Evolutionary conservation across 2,113 vertebrate genomes (phyloP).

Genomic region (Phocoena sinus): DNA sequence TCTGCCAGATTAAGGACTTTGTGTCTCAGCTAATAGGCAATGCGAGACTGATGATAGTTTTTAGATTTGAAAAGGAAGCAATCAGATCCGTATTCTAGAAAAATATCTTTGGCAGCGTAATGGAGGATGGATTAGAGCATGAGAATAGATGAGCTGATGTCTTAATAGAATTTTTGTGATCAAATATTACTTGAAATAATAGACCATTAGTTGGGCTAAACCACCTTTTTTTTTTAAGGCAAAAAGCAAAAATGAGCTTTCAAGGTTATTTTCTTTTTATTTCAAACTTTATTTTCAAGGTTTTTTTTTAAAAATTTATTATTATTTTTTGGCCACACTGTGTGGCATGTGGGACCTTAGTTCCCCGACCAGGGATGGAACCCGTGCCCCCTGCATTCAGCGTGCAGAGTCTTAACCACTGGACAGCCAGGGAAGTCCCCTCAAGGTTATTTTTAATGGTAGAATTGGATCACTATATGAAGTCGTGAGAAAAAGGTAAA

Average conservation of each 20-base stretch:
- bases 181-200: conserved; percentile 40
- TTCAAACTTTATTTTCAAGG: not conserved
- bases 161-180: conserved; percentile 16
- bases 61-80: not conserved
- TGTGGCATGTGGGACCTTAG: not conserved
- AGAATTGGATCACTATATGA: not conserved
- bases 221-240: not conserved
- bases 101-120: not conserved
- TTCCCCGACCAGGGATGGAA: not conserved
- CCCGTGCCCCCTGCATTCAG: not conserved
- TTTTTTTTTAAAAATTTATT: not conserved
- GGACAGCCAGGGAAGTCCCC: not conserved
- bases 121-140: not conserved
- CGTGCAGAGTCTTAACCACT: not conserved
- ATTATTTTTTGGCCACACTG: not conserved
- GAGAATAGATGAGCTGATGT: not conserved
- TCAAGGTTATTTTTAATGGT: not conserved
- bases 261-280: not conserved
- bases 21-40: not conserved
- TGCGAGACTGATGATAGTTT: not conserved
- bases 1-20: not conserved
- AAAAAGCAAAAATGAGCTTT: not conserved
- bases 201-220: not conserved
- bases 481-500: not conserved
- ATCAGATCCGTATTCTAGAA: not conserved